These are phyloP conservation scores for Ameiurus melas DNA, from an alignment of 2,113 vertebrate genomes.

Conservation along the genomic window DNA sequence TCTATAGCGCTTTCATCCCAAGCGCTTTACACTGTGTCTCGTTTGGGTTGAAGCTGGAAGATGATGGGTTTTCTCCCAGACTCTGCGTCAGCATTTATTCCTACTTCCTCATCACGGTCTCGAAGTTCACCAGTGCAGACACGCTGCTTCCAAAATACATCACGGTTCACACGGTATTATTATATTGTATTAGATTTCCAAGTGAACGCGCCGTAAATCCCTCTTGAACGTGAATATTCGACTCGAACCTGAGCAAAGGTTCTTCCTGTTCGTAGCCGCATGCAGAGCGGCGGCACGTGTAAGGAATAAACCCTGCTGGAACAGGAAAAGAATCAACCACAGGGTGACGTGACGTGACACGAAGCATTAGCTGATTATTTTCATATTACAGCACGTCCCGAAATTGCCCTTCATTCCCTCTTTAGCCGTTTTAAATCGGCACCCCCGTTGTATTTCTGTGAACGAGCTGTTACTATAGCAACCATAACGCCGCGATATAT, in stretches of 20 bases:
- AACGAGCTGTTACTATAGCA: not conserved
- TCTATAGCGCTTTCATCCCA: no score
- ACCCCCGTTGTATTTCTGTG: not conserved
- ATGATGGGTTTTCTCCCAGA: not conserved
- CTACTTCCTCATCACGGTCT: not conserved
- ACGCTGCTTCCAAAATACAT: not conserved
- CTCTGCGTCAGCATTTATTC: not conserved
- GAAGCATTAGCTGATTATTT: no score
- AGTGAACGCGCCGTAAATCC: not conserved
- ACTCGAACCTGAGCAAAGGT: not conserved
- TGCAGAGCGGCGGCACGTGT: not conserved
- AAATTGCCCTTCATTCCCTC: not conserved
- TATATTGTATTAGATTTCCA: not conserved
- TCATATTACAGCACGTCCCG: not conserved
- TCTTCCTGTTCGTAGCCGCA: not conserved
- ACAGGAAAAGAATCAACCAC: not conserved
- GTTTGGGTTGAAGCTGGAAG: not conserved
- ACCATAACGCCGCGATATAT: not conserved
- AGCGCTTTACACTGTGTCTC: no score
- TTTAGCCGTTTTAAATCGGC: not conserved
- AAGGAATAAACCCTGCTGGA: not conserved
- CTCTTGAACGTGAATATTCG: not conserved
- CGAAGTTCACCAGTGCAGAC: not conserved
- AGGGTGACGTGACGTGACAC: not conserved
- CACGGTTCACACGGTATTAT: not conserved